These are phyloP conservation scores for Lordiphosa clarofinis DNA, from an alignment of 1,140 invertebrate genomes.

Conservation along the genomic window DNA sequence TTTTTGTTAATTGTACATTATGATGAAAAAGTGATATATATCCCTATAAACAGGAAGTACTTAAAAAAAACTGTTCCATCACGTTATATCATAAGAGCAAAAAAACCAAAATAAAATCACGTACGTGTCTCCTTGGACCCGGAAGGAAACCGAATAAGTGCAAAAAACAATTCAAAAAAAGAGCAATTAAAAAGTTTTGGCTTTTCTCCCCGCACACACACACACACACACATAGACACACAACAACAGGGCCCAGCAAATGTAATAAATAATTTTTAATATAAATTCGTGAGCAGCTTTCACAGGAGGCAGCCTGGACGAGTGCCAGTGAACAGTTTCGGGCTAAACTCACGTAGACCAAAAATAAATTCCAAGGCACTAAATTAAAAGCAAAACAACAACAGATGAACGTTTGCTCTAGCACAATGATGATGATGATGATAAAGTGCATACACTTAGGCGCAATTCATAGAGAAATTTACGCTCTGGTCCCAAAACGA, in stretches of 20 bases:
- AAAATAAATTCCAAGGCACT: conserved; percentile 36
- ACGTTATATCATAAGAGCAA: conserved; percentile 48
- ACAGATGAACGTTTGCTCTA: conserved; percentile 42
- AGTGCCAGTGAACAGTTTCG: conserved; percentile 16
- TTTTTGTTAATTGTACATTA: conserved; percentile 41
- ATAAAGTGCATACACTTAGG: conserved; percentile 36
- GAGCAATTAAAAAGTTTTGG: conserved; percentile 43
- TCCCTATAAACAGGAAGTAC: conserved; percentile 19
- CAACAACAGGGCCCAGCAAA: conserved; percentile 24
- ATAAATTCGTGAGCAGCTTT: conserved; percentile 45
- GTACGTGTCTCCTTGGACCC: conserved; percentile 43
- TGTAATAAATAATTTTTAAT: conserved; percentile 63
- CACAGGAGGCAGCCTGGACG: conserved; percentile 23
- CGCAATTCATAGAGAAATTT: conserved; percentile 37
- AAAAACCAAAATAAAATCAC: conserved; percentile 47
- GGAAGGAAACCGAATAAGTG: conserved; percentile 22
- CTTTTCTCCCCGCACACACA: conserved; percentile 26
- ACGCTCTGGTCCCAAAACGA: conserved; percentile 14
- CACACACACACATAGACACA: conserved; percentile 1
- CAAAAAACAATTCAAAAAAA: conserved; percentile 39
- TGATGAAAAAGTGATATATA: conserved; percentile 13
- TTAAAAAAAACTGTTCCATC: conserved; percentile 26
- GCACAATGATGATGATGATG: conserved; percentile 24
- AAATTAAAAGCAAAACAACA: conserved; percentile 52
- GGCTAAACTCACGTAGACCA: conserved; percentile 29